Base-by-base conservation (phyloP, 2,113 vertebrate species). In the Laterallus jamaicensis region DNA sequence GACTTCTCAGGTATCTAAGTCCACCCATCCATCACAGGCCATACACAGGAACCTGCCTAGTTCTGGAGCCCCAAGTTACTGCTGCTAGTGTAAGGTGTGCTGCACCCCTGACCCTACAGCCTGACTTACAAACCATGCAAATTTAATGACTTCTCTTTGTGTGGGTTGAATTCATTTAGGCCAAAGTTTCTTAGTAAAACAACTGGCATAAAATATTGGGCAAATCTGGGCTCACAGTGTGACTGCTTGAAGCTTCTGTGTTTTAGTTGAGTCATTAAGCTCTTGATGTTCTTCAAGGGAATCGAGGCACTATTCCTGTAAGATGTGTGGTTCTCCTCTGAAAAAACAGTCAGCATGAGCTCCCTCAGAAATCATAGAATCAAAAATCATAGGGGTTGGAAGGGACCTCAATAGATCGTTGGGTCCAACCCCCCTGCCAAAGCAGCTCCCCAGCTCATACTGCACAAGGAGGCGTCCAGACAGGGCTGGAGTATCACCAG, bases 1-100 rank as follows among this genome's bases (percentile, higher is more conserved):
- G 49, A 24, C 5, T 35, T 69, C n/a, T 66, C 0, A 1, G 40
- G 6, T 40, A 50, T 19, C 67, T 28, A 37, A 44, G 44, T 86
- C 42, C 24, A 79, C 21, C 24, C 6, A 6, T 0, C 0, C 1
- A 2, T 25, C 6, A 11, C 0, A 39, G 11, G 9, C 28, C 28
- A 3, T 28, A 24, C 3, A 12, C 1, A 58, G 26, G 35, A 70
- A 24, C 20, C 5, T 10, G 29, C n/a, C 35, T 10, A 3, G 15
- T 29, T 15, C 44, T 29, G 40, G 40, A 83, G 11, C 3, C 37
- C 0, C 0, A 0, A 14, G n/a, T 9, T 62, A 50, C 59, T 85
- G 52, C 26, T 74, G 13, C 39, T 75, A 59, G 35, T 5, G 18
- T 50, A 68, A 62, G 44, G 19, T 29, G 24, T 26, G 31, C 15